These are phyloP conservation scores for Caenorhabditis elegans DNA, from an alignment of 1,140 invertebrate species.

Conservation along the genomic window WBcel235 BX284606.5:2097501-2098000, in stretches of 20 bases:
- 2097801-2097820: slow-evolving; percentile 30
- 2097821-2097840: slow-evolving; percentile 4
- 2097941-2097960: slow-evolving; percentile 31
- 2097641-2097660: slow-evolving; percentile 32
- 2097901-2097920: slow-evolving; percentile 25
- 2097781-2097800: slow-evolving; percentile 29
- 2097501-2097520: too few relatives aligned
- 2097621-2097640: slow-evolving; percentile 33
- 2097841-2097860: slow-evolving; percentile 29
- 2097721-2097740: slow-evolving; percentile 28
- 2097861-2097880: slow-evolving; percentile 12
- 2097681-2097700: slow-evolving; percentile 1
- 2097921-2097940: slow-evolving; percentile 29
- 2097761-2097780: neutral
- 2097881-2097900: slow-evolving; percentile 25
- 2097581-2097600: slow-evolving; percentile 27
- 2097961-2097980: neutral
- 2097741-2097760: neutral
- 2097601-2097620: slow-evolving; percentile 22
- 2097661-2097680: neutral
- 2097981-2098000: neutral
- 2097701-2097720: neutral
- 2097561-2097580: neutral
- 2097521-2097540: neutral
- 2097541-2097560: neutral